phyloP scores from a whole-genome alignment of 2,888 invertebrate genomes.

The Diloba caeruleocephala region DNA sequence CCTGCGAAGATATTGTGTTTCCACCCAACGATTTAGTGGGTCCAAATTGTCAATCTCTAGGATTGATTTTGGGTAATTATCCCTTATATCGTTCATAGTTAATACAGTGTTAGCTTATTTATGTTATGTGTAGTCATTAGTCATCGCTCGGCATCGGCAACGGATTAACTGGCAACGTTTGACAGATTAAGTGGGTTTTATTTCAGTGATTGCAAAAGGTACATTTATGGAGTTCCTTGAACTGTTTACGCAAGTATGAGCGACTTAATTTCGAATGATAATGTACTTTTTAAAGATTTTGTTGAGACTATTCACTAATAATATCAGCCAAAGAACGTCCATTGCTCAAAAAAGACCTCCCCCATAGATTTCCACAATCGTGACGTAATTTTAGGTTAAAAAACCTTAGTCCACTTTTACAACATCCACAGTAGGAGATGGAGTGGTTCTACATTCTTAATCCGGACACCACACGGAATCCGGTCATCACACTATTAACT shows the following conservation, averaged over 20 bases:
- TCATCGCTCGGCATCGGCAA: slow-evolving; percentile 30
- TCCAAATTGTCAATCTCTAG: slow-evolving; percentile 37
- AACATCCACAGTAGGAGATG: no score
- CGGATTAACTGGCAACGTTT: slow-evolving; percentile 35
- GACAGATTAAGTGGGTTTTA: slow-evolving; percentile 33
- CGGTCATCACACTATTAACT: no score
- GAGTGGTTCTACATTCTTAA: no score
- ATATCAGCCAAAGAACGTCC: no score
- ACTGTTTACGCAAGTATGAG: neutral
- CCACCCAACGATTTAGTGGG: slow-evolving; percentile 18
- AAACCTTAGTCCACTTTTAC: no score
- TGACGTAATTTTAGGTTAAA: no score
- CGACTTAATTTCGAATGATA: neutral
- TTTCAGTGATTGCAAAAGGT: slow-evolving; percentile 2
- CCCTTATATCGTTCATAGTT: slow-evolving; percentile 16
- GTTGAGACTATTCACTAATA: no score
- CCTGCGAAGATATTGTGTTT: slow-evolving; percentile 39
- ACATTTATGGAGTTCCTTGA: slow-evolving; percentile 3
- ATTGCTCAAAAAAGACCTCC: no score
- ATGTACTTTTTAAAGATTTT: neutral
- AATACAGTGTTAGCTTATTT: slow-evolving; percentile 24
- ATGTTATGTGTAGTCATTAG: slow-evolving; percentile 34
- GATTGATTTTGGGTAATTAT: slow-evolving; percentile 48
- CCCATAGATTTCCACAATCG: no score
- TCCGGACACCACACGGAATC: no score